These are phyloP conservation scores for Struthidea cinerea DNA, from an alignment of 2,113 vertebrate species.

Conservation along the genomic window DNA sequence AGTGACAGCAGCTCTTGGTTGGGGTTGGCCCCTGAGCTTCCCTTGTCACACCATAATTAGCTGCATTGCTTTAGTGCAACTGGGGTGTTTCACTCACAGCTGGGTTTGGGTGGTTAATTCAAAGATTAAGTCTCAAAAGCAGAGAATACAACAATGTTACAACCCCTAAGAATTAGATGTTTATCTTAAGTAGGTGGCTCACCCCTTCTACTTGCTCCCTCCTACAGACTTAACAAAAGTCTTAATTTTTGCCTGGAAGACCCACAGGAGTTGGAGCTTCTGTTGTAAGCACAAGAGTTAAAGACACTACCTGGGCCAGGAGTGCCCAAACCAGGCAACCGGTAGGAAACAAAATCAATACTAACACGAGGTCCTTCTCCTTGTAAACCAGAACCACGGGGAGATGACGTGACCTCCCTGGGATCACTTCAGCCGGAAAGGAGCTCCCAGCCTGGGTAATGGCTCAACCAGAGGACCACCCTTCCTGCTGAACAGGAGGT, in stretches of 20 bases:
- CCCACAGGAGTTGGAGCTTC: background rate
- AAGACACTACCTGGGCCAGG: background rate
- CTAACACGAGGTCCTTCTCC: background rate
- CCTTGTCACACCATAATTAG: slow-evolving; percentile 22
- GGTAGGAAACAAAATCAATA: background rate
- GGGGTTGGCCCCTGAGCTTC: background rate
- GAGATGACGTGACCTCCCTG: background rate
- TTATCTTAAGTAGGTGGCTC: background rate
- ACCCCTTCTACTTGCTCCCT: background rate
- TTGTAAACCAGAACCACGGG: background rate
- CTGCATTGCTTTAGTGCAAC: background rate
- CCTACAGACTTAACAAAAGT: fast-evolving
- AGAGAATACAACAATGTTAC: background rate
- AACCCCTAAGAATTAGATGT: background rate
- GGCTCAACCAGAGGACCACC: background rate
- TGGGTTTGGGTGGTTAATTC: background rate
- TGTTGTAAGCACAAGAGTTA: background rate
- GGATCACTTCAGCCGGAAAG: background rate
- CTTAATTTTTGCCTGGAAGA: background rate
- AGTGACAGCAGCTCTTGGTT: slow-evolving; percentile 34
- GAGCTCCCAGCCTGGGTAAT: background rate
- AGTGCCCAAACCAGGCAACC: background rate
- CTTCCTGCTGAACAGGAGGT: background rate
- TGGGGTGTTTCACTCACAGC: background rate
- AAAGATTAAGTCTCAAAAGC: background rate